phyloP scores from a whole-genome alignment of 2,797 vertebrate species.

The Cossypha niveicapilla region DNA sequence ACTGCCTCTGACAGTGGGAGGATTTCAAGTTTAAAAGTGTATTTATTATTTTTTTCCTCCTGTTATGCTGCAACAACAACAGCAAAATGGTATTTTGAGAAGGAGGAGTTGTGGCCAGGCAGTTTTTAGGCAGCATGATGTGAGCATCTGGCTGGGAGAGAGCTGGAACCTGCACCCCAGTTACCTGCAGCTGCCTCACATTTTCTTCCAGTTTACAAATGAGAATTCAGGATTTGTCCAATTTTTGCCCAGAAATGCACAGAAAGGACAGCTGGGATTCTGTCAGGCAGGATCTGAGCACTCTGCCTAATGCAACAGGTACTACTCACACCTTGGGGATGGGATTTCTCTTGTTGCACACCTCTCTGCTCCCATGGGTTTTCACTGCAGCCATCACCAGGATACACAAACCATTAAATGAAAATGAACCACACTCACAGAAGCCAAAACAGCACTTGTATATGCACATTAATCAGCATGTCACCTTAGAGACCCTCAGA shows the following conservation, averaged over 20 bases:
- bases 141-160: not conserved
- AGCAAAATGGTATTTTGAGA: not conserved
- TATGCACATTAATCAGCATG: not conserved
- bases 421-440: not conserved
- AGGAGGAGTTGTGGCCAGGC: not conserved
- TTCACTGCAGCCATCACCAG: not conserved
- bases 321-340: not conserved
- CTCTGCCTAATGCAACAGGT: not conserved
- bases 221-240: not conserved
- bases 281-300: not conserved
- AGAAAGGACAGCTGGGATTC: not conserved
- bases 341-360: not conserved
- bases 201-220: not conserved
- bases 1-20: not conserved
- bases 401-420: not conserved
- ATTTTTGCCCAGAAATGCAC: not conserved
- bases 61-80: not conserved
- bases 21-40: not conserved
- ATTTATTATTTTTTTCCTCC: not conserved
- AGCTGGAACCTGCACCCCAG: not conserved
- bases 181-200: not conserved
- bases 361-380: not conserved
- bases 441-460: fast-evolving
- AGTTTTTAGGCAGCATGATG: not conserved
- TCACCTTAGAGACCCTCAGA: not conserved